These are phyloP conservation scores for Drosophila repleta DNA, from an alignment of 1,140 invertebrate genomes.

Conservation along the genomic window DNA sequence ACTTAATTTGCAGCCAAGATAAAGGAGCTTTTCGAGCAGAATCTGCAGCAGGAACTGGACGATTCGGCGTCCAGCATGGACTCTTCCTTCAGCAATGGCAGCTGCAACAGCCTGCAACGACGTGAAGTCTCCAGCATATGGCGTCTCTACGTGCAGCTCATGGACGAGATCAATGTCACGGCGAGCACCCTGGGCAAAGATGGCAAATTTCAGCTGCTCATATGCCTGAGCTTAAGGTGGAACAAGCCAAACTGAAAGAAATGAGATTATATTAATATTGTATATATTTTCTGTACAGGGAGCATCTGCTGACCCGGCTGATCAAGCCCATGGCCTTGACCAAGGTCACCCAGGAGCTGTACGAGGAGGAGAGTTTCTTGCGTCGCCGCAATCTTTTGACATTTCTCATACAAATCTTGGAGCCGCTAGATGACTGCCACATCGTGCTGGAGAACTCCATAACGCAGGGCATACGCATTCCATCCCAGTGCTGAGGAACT, in stretches of 20 bases:
- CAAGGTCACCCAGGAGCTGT: conserved; percentile 95
- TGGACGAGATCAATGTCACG: conserved; percentile 93
- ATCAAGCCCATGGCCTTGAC: conserved; percentile 93
- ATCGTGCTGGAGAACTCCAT: conserved; percentile 97
- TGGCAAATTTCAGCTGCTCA: conserved; percentile 98
- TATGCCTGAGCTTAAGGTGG: conserved; percentile 91
- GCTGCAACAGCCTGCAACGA: conserved; percentile 84
- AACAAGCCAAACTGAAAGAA: background rate
- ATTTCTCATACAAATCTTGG: conserved; percentile 96
- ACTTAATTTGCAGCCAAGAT: conserved; percentile 88
- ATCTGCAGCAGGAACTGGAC: conserved; percentile 86
- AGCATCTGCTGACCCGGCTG: conserved; percentile 95
- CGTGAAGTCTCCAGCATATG: conserved; percentile 88
- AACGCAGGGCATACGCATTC: conserved; percentile 96
- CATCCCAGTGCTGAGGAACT: conserved; percentile 84
- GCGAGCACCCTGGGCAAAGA: conserved; percentile 97
- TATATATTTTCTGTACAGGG: conserved; percentile 86
- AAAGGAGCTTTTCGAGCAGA: conserved; percentile 93
- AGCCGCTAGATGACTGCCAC: conserved; percentile 96
- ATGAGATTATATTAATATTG: background rate
- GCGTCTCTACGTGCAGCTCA: conserved; percentile 90
- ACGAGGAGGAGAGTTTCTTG: conserved; percentile 97
- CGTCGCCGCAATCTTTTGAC: conserved; percentile 92
- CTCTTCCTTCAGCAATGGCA: conserved; percentile 80
- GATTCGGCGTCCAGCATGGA: conserved; percentile 82